A percentile compares a stretch with the other conserved stretches of the same genome.
phyloP scores from a whole-genome alignment of 2,113 vertebrate genomes.

The Recurvirostra avosetta region DNA sequence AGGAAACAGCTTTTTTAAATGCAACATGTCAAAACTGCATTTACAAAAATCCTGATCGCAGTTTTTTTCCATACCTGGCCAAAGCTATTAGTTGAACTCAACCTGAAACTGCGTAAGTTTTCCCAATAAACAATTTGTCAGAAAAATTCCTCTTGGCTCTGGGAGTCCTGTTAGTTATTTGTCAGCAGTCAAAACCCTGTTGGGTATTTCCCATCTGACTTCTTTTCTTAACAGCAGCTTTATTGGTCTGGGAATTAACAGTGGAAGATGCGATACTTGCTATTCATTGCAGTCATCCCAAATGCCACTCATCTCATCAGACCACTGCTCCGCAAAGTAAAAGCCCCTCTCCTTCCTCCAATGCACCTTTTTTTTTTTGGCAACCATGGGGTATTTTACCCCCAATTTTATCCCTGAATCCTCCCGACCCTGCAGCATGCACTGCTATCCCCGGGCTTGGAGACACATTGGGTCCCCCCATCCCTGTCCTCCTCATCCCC shows the following conservation, averaged over 20 bases:
- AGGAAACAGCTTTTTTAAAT: not conserved
- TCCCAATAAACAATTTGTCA: conserved; percentile 6
- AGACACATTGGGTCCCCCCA: not conserved
- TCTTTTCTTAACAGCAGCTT: conserved; percentile 42
- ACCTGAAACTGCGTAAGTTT: not conserved
- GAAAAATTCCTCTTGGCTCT: conserved; percentile 35
- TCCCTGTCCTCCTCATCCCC: not conserved
- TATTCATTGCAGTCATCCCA: conserved; percentile 35
- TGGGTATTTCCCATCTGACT: conserved; percentile 54
- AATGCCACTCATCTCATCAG: conserved; percentile 13
- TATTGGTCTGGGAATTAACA: conserved; percentile 49
- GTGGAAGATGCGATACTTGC: not conserved
- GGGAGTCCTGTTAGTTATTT: conserved; percentile 34
- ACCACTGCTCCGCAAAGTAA: not conserved
- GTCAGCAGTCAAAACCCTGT: conserved; percentile 38
- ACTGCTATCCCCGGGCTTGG: not conserved
- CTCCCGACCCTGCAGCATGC: fast-evolving
- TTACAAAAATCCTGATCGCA: not conserved
- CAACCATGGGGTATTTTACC: not conserved
- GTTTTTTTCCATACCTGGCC: not conserved
- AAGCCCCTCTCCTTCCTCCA: not conserved
- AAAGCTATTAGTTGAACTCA: not conserved
- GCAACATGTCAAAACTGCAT: not conserved
- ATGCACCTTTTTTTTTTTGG: not conserved
- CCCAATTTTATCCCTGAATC: not conserved